A percentile compares a stretch with the other conserved stretches of the same genome.
phyloP scores from a whole-genome alignment of 2,113 vertebrate genomes.

The Otolemur garnettii region DNA sequence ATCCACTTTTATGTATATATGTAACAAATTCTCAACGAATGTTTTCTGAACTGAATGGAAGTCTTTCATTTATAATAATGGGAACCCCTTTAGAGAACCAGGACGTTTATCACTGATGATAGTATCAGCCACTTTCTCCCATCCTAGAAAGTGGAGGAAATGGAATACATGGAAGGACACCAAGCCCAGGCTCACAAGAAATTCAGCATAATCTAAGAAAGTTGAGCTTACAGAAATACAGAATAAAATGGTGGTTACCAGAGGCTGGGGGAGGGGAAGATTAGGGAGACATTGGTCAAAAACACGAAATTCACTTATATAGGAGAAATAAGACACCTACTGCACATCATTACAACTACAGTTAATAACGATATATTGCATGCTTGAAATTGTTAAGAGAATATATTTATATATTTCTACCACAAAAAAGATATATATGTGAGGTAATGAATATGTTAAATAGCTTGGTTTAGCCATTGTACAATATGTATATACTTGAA shows the following conservation, averaged over 20 bases:
- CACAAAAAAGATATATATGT: background rate
- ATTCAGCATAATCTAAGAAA: background rate
- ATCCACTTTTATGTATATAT: background rate
- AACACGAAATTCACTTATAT: background rate
- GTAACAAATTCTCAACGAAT: conserved; percentile 33
- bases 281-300: background rate
- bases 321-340: background rate
- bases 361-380: background rate
- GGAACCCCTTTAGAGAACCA: background rate
- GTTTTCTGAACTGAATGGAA: conserved; percentile 22
- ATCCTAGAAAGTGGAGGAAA: background rate
- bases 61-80: conserved; percentile 33
- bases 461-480: background rate
- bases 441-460: background rate
- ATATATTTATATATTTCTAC: background rate
- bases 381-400: background rate
- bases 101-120: background rate
- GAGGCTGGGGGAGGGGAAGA: background rate
- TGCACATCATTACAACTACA: background rate
- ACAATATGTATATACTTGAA: background rate
- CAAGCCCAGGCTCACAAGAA: background rate
- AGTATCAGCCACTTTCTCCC: background rate
- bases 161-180: background rate
- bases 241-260: background rate
- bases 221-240: background rate